phyloP scores from a whole-genome alignment of 2,797 vertebrate genomes.

The Malacoctenus gilli region DNA sequence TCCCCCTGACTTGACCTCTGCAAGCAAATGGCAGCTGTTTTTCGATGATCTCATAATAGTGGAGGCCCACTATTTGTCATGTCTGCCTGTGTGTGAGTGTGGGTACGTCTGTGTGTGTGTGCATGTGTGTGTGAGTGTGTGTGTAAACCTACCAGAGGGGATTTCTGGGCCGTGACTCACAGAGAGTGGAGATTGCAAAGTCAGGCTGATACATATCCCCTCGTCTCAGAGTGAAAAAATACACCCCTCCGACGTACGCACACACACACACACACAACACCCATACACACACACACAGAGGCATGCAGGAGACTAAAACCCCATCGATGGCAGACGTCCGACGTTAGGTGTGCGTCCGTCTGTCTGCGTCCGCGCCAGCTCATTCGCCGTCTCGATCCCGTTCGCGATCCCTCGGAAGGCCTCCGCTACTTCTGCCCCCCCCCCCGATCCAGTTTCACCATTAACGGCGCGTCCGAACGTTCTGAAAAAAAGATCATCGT shows the following conservation, averaged over 20 bases:
- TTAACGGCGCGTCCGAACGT: background rate
- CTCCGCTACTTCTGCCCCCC: background rate
- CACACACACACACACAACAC: slow-evolving; percentile 6
- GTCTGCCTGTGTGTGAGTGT: slow-evolving; percentile 47
- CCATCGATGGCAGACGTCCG: slow-evolving; percentile 27
- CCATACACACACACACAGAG: slow-evolving; percentile 7
- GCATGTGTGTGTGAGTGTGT: slow-evolving; percentile 28
- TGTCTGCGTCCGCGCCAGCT: background rate
- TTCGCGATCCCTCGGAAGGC: background rate
- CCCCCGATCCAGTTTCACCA: too few species aligned
- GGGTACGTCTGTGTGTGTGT: slow-evolving; percentile 49
- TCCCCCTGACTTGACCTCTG: slow-evolving; percentile 58
- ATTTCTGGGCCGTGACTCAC: slow-evolving; percentile 71
- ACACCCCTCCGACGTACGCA: slow-evolving; percentile 10
- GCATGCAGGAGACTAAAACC: slow-evolving; percentile 16
- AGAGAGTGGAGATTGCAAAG: slow-evolving; percentile 62
- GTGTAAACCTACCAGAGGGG: slow-evolving; percentile 48
- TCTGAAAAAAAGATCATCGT: background rate
- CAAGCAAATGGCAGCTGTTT: slow-evolving; percentile 69
- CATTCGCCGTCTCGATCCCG: background rate
- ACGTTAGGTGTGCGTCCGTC: slow-evolving; percentile 14
- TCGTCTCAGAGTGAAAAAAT: slow-evolving; percentile 47
- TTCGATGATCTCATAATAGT: slow-evolving; percentile 71
- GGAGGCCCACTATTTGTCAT: slow-evolving; percentile 71
- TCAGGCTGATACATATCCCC: slow-evolving; percentile 70